Conservation (phyloP, 2,113 vertebrate genomes). For the Alosa alosa region DNA sequence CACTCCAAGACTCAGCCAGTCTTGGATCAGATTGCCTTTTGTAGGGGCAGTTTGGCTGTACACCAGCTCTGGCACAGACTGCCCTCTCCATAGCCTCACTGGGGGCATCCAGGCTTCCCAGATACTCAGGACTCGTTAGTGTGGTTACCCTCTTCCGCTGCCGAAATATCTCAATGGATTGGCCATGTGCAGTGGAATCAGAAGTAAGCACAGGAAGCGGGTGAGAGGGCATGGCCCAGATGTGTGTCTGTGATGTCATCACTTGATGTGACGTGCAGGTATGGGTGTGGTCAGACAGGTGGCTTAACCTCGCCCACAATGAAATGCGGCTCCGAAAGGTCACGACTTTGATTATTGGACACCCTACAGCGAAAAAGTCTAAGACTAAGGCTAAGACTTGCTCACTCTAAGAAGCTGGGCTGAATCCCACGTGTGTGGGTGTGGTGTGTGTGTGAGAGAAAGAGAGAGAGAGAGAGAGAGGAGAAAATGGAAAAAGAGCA, state of each 20-base stretch:
- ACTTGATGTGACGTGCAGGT: background rate
- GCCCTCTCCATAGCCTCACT: background rate
- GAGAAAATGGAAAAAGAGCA: slow-evolving; percentile 16
- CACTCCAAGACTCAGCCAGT: background rate
- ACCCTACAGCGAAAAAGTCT: background rate
- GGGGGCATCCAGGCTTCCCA: background rate
- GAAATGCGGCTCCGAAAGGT: background rate
- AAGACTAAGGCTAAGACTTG: background rate
- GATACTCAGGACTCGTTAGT: background rate
- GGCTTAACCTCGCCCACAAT: background rate
- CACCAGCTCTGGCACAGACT: slow-evolving; percentile 10
- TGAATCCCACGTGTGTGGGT: background rate
- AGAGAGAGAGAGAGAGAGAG: no score
- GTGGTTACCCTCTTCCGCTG: background rate
- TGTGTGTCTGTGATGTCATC: slow-evolving; percentile 20
- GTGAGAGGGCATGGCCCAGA: background rate
- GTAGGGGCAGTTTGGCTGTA: slow-evolving; percentile 22
- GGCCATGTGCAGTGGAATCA: background rate
- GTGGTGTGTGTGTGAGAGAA: no score
- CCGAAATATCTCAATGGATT: background rate
- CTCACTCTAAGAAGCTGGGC: background rate
- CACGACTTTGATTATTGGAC: background rate
- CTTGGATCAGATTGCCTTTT: slow-evolving; percentile 4
- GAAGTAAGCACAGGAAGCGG: background rate
- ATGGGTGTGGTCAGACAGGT: background rate